Evolutionary conservation across 2,113 vertebrate genomes (phyloP).

Genomic region (Bufo gargarizans): DNA sequence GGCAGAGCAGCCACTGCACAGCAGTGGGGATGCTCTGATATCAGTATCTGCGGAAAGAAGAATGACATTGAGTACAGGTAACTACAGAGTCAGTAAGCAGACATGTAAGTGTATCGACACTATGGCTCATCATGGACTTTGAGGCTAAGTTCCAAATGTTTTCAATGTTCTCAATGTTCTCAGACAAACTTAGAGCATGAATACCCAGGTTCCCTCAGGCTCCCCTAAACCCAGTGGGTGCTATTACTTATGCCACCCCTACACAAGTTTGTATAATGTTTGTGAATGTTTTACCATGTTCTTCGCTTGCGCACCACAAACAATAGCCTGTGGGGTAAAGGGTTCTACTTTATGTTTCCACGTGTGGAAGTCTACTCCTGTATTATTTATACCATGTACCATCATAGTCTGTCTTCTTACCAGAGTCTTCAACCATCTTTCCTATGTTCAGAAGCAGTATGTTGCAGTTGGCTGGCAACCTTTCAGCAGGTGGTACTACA

Average conservation of each 20-base stretch:
- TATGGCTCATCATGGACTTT: too few relatives aligned
- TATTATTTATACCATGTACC: not conserved
- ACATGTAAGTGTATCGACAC: too few relatives aligned
- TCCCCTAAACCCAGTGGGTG: not conserved
- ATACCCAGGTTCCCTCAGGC: not conserved
- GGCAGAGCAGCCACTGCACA: conserved; percentile 28
- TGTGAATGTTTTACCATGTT: not conserved
- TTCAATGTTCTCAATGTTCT: too few relatives aligned
- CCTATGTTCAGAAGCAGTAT: conserved; percentile 54
- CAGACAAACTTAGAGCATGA: too few relatives aligned
- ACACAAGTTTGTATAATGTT: not conserved
- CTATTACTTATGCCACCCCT: not conserved
- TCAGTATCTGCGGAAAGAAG: not conserved
- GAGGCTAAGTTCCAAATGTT: too few relatives aligned
- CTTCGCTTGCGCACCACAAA: not conserved
- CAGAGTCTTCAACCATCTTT: conserved; percentile 37
- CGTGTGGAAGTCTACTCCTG: not conserved
- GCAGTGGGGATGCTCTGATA: not conserved
- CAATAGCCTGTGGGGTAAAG: too few relatives aligned
- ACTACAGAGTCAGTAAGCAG: not conserved
- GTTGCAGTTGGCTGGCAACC: conserved; percentile 46
- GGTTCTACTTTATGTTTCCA: not conserved
- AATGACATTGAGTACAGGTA: not conserved
- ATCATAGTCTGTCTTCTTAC: not conserved
- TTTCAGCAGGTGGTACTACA: not conserved